These are phyloP conservation scores for Leptestheria dahalacensis DNA, from an alignment of 1,140 invertebrate genomes.

Conservation along the genomic window DNA sequence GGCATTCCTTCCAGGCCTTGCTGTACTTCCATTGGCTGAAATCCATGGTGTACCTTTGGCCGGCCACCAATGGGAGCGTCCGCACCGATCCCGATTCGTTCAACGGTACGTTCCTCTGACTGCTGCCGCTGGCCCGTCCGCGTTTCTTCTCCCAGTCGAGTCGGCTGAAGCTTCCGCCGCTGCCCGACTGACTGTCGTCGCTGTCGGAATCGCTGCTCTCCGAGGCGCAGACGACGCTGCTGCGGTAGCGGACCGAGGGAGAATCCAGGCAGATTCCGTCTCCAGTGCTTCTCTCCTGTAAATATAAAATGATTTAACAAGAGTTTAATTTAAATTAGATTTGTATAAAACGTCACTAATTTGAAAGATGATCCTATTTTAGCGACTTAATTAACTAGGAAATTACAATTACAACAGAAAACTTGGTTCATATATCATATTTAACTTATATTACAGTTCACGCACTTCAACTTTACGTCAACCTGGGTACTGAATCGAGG, in stretches of 20 bases:
- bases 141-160: conserved; percentile 15
- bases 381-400: no score
- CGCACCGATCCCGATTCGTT: neutral
- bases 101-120: neutral
- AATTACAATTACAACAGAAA: no score
- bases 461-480: no score
- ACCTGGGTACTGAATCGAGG: no score
- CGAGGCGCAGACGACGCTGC: no score
- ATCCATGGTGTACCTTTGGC: conserved; percentile 3
- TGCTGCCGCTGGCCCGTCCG: conserved; percentile 15
- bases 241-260: neutral
- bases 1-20: neutral
- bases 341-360: no score
- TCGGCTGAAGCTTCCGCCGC: conserved; percentile 1
- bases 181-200: neutral
- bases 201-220: neutral
- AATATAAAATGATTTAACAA: no score
- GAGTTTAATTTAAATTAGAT: no score
- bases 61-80: neutral
- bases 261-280: conserved; percentile 3
- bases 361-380: no score
- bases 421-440: no score
- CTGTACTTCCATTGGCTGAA: conserved; percentile 7
- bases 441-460: no score
- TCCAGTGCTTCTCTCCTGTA: conserved; percentile 4